Base-by-base conservation (phyloP, 2,797 vertebrate species). In the Euthynnus affinis region DNA sequence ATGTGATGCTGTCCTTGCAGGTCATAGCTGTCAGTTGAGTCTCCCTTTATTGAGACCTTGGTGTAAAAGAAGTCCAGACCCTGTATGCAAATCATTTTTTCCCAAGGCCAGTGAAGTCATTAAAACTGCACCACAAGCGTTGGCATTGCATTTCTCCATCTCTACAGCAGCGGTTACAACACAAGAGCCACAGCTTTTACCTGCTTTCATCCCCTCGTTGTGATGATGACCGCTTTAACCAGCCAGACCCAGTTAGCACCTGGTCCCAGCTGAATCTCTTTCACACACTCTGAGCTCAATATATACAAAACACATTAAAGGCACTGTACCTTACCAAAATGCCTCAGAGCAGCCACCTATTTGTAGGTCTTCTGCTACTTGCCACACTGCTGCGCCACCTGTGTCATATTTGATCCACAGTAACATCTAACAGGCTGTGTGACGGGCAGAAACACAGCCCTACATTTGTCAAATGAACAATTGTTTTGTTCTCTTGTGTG, bases 401-500 rank as follows among this genome's bases (percentile, higher is more conserved):
- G 92, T 91, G 92, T 85, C 82, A 59, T 72, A 60, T 90, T 87
- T 89, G 73, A 88, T 91, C 81, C 78, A 70, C 57, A 72, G 60
- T 76, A 68, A 80, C 81, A 83, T 81, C 74, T 55, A 74, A 79
- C 84, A 63, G 71, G 64, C 84, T 55, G 71, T 61, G 71, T 74
- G 55, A 68, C 62, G 29, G 73, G 58, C 80, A 59, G 37, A 74
- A 69, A 55, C 62, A 27, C 13, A 42, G 37, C 51, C 20, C n/a
- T 13, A 44, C 53, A 23, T 78, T 71, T 48, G 51, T 77, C 27
- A 67, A 56, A 22, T 46, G 58, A 68, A 46, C 40, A 20, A 34
- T 76, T 68, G 71, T 78, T 76, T 78, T 85, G 55, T 87, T 74
- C 56, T 77, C 82, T 85, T 89, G 67, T 76, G 58, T 71, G 78